Evolutionary conservation across 2,888 invertebrate genomes (phyloP).

Genomic region (Urechis unicinctus): DNA sequence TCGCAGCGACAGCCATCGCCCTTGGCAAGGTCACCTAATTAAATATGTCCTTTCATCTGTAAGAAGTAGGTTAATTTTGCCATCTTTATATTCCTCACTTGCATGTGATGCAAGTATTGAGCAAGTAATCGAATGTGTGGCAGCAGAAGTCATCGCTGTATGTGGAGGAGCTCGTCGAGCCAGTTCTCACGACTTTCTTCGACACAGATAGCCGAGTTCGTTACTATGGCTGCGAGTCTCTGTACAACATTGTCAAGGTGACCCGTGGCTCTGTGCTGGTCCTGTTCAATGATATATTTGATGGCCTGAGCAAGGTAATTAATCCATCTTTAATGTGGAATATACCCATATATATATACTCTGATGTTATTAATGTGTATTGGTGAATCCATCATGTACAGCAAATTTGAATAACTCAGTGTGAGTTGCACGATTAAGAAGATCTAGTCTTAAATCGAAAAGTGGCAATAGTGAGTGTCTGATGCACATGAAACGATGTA

Average conservation of each 20-base stretch:
- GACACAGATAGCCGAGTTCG: conserved; percentile 84
- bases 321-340: not conserved
- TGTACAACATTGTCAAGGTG: conserved; percentile 97
- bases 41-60: not conserved
- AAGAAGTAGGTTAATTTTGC: not conserved
- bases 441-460: too few relatives aligned
- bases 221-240: conserved; percentile 68
- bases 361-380: too few relatives aligned
- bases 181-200: conserved; percentile 84
- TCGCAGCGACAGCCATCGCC: conserved; percentile 95
- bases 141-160: conserved; percentile 14
- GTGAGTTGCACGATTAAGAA: too few relatives aligned
- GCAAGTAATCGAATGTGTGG: too few relatives aligned
- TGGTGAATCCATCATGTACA: too few relatives aligned
- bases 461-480: too few relatives aligned
- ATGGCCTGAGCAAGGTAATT: conserved; percentile 69
- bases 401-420: too few relatives aligned
- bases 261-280: conserved; percentile 80
- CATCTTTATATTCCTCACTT: too few relatives aligned
- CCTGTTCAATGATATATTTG: conserved; percentile 87
- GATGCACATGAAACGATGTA: too few relatives aligned
- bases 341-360: not conserved
- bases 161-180: conserved; percentile 75
- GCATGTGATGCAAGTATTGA: too few relatives aligned
- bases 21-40: conserved; percentile 70